Evolutionary conservation across 2,797 vertebrate genomes (phyloP).

Genomic region (Microcaecilia unicolor): DNA sequence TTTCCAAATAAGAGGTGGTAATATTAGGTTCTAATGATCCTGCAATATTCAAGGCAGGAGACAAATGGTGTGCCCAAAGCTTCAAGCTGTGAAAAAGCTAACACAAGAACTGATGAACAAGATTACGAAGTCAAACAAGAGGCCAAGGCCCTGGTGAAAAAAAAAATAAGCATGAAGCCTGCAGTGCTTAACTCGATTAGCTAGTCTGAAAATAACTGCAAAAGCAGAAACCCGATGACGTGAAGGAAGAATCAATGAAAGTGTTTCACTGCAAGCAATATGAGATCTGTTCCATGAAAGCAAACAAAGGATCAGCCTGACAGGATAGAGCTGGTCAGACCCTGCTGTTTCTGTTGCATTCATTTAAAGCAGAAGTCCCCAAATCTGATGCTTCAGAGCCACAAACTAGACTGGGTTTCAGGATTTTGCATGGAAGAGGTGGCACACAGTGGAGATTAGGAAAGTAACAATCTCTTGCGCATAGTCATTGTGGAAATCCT

Average conservation of each 20-base stretch:
- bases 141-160: background rate
- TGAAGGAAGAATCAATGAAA: background rate
- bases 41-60: constrained; percentile 1
- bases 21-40: background rate
- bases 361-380: too few species aligned
- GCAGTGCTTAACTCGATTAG: constrained; percentile 11
- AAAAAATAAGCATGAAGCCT: constrained; percentile 24
- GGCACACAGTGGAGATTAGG: too few species aligned
- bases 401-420: too few species aligned
- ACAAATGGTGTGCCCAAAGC: constrained; percentile 9
- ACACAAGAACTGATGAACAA: constrained; percentile 9
- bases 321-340: too few species aligned
- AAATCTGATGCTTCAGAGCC: too few species aligned
- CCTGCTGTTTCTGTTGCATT: too few species aligned
- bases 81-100: background rate
- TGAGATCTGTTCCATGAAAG: background rate
- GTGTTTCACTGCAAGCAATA: background rate
- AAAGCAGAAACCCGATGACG: background rate
- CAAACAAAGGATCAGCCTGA: constrained; percentile 1
- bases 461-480: too few species aligned
- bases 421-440: too few species aligned
- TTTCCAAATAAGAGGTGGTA: background rate
- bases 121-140: constrained; percentile 5
- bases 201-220: background rate
- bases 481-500: too few species aligned